Percentiles rank a stretch among this genome's conserved stretches.
These are phyloP conservation scores for Drosophila nr. perissopoda DNA, from an alignment of 2,888 invertebrate genomes.

Conservation along the genomic window DNA sequence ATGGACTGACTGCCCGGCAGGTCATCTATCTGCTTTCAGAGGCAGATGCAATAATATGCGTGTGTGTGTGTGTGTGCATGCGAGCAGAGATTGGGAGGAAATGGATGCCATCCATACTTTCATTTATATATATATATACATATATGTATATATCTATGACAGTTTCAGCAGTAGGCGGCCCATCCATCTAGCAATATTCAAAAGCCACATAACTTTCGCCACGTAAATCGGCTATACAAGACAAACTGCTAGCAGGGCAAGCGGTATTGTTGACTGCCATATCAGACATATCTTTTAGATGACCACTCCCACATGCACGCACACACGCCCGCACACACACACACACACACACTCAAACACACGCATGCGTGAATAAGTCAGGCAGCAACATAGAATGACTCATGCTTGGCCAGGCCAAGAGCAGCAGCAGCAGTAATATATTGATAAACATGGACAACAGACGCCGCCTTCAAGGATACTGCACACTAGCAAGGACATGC, in stretches of 20 bases:
- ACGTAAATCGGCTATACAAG: constrained; percentile 45
- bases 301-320: constrained; percentile 6
- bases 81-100: not conserved
- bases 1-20: constrained; percentile 12
- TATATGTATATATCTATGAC: constrained; percentile 33
- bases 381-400: constrained; percentile 61
- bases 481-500: constrained; percentile 14
- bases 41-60: constrained; percentile 41
- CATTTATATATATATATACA: constrained; percentile 30
- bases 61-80: constrained; percentile 6
- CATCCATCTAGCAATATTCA: constrained; percentile 21
- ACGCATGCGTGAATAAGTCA: constrained; percentile 22
- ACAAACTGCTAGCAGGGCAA: not conserved
- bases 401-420: constrained; percentile 26
- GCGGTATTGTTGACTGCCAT: constrained; percentile 10
- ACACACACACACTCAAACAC: not conserved
- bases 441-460: constrained; percentile 75
- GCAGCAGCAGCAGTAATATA: constrained; percentile 55
- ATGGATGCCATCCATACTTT: constrained; percentile 18
- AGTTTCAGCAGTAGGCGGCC: constrained; percentile 23
- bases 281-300: constrained; percentile 26
- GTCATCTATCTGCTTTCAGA: constrained; percentile 60
- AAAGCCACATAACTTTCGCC: constrained; percentile 49
- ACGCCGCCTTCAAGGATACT: constrained; percentile 31
- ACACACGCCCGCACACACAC: constrained; percentile 1